phyloP scores from a whole-genome alignment of 2,113 vertebrate species.

The Clarias gariepinus region DNA sequence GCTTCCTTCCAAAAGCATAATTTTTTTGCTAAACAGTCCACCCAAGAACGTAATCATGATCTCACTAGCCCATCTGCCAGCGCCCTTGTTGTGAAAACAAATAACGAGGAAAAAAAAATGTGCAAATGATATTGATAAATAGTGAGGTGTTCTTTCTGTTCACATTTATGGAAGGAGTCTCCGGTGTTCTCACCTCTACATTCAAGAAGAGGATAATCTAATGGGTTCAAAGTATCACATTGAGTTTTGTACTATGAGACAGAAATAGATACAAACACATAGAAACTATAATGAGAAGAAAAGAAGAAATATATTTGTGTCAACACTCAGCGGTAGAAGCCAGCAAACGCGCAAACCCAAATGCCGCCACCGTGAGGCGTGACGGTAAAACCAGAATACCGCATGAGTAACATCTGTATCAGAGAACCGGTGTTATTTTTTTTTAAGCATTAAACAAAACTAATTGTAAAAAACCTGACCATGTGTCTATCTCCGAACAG shows the following conservation, averaged over 20 bases:
- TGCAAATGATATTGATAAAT: neutral
- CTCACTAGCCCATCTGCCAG: neutral
- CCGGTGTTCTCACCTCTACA: neutral
- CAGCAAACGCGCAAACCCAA: no score
- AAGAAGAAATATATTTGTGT: conserved; percentile 23
- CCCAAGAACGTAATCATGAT: neutral
- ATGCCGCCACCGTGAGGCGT: no score
- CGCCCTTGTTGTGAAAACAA: neutral
- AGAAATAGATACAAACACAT: neutral
- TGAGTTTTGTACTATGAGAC: neutral
- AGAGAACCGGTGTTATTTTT: conserved; percentile 80
- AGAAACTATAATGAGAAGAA: neutral
- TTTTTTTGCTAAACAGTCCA: conserved; percentile 5
- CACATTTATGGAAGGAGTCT: neutral
- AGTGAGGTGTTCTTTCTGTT: neutral
- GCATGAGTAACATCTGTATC: no score
- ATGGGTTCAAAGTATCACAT: no score
- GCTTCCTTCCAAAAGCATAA: neutral
- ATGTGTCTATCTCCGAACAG: conserved; percentile 54
- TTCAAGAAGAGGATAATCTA: no score
- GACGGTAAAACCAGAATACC: no score
- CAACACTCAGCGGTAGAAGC: no score
- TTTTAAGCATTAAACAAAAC: conserved; percentile 83
- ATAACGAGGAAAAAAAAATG: no score
- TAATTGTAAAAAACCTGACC: conserved; percentile 83